phyloP scores from a whole-genome alignment of 2,113 vertebrate species.

The Dipodomys stephensi region DNA sequence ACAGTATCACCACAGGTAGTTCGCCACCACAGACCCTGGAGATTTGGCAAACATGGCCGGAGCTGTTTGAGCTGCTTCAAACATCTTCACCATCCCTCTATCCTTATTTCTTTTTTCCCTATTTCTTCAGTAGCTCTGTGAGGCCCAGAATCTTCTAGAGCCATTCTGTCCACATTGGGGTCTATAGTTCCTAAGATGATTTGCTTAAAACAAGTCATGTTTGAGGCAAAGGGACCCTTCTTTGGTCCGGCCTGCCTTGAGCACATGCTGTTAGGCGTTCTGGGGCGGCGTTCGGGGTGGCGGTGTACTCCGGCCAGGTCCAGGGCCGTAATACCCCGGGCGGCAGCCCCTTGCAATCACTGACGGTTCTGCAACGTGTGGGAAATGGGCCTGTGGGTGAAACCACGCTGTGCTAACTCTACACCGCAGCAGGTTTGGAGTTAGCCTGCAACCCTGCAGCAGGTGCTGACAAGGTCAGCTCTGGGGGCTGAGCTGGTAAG shows the following conservation, averaged over 20 bases:
- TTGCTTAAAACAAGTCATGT: background rate
- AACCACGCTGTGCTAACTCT: background rate
- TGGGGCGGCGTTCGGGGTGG: background rate
- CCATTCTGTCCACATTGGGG: too few relatives aligned
- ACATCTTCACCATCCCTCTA: background rate
- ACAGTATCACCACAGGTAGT: accelerated
- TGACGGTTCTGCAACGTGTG: background rate
- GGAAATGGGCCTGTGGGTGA: background rate
- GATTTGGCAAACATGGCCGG: accelerated
- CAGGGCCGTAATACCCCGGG: too few relatives aligned
- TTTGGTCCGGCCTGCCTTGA: background rate
- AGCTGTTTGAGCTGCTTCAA: background rate
- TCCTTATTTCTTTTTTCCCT: accelerated
- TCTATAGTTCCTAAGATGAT: background rate
- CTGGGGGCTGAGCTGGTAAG: too few relatives aligned
- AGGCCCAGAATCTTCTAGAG: conserved; percentile 4
- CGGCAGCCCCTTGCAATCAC: background rate
- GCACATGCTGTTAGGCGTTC: background rate
- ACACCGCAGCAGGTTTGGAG: accelerated
- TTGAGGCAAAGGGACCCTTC: background rate
- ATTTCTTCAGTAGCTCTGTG: background rate
- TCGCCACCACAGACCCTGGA: background rate
- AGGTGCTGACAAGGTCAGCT: background rate
- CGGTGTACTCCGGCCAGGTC: too few relatives aligned
- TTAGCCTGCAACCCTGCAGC: background rate